Conservation (phyloP, 1,140 invertebrate genomes). For the Agrilus planipennis region DNA sequence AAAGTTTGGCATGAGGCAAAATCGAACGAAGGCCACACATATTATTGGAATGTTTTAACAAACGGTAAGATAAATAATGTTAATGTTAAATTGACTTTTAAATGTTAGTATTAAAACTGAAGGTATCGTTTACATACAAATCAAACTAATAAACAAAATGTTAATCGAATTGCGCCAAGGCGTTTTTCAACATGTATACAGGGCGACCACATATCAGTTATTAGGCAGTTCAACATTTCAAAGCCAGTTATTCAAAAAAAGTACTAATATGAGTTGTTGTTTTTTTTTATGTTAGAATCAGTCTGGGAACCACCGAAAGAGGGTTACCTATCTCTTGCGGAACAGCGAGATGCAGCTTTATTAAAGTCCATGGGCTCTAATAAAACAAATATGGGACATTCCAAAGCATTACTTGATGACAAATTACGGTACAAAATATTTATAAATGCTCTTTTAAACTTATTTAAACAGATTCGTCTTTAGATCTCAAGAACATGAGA, state of each 20-base stretch:
- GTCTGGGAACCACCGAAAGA: slow-evolving; percentile 52
- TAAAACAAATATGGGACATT: slow-evolving; percentile 40
- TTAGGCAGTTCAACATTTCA: no score
- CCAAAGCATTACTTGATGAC: slow-evolving; percentile 43
- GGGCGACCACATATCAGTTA: no score
- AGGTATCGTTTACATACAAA: no score
- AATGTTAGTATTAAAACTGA: no score
- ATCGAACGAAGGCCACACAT: slow-evolving; percentile 56
- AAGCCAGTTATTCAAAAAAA: no score
- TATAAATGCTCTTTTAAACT: slow-evolving; percentile 24
- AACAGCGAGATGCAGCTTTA: slow-evolving; percentile 42
- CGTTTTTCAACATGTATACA: no score
- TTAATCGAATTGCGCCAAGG: no score
- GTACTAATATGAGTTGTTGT: no score
- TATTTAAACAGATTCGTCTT: slow-evolving; percentile 24
- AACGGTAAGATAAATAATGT: no score
- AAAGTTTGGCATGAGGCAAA: slow-evolving; percentile 19
- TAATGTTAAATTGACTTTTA: slow-evolving; percentile 12
- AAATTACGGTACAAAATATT: no score
- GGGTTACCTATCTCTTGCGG: slow-evolving; percentile 47
- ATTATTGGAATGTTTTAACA: slow-evolving; percentile 73
- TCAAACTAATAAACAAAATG: no score
- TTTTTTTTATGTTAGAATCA: slow-evolving; percentile 38
- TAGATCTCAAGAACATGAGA: slow-evolving; percentile 28
- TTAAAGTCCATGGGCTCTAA: slow-evolving; percentile 27